Conservation (phyloP, 2,888 invertebrate genomes). For the Strigamia transsilvanica region DNA sequence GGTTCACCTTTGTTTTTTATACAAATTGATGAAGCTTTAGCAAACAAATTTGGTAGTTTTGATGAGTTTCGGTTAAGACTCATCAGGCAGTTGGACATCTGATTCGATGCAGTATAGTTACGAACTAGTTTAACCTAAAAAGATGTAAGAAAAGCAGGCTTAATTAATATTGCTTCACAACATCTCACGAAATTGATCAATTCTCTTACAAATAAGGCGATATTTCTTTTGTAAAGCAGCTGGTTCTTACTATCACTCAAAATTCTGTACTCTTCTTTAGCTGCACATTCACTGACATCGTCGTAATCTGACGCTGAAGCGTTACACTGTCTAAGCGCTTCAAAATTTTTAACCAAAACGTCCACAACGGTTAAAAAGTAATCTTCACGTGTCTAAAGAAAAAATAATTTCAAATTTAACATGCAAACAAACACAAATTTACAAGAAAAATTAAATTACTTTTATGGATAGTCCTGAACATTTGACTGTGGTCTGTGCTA, state of each 20-base stretch:
- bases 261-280: constrained; percentile 31
- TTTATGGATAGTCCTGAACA: constrained; percentile 7
- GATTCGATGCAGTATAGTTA: not conserved
- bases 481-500: not conserved
- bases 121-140: not conserved
- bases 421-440: not conserved
- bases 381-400: not conserved
- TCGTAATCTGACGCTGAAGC: not conserved
- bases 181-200: not conserved
- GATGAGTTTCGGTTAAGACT: not conserved
- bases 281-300: constrained; percentile 24
- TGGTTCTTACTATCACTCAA: constrained; percentile 14
- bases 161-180: not conserved
- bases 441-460: not conserved
- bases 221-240: constrained; percentile 32
- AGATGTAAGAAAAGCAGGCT: no score
- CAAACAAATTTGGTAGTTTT: not conserved
- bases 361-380: not conserved
- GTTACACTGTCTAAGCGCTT: not conserved
- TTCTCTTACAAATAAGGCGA: constrained; percentile 21
- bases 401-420: not conserved
- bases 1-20: not conserved
- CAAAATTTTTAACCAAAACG: not conserved
- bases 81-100: not conserved
- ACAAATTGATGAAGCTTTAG: not conserved